phyloP scores from a whole-genome alignment of 2,113 vertebrate genomes.

The Protobothrops flavoviridis region DNA sequence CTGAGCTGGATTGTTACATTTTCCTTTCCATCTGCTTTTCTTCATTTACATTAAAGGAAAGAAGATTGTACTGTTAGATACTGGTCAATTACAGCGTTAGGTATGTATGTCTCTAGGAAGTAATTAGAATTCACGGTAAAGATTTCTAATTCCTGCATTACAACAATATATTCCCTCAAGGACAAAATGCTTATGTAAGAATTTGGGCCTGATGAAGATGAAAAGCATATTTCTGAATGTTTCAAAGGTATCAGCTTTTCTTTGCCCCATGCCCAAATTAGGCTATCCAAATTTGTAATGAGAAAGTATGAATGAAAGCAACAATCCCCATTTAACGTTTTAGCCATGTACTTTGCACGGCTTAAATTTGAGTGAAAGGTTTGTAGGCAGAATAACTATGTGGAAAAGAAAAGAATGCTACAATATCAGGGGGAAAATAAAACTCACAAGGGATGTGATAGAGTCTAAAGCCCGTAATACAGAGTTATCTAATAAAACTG shows the following conservation, averaged over 20 bases:
- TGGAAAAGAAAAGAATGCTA: neutral
- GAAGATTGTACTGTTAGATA: neutral
- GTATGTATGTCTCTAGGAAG: neutral
- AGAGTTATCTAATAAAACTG: neutral
- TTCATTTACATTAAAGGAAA: neutral
- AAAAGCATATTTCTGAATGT: neutral
- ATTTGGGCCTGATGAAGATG: neutral
- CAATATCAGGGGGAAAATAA: too few species aligned
- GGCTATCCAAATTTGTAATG: neutral
- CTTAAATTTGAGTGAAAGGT: neutral
- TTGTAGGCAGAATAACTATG: neutral
- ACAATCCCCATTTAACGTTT: neutral
- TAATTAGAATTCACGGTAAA: neutral
- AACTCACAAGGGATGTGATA: neutral
- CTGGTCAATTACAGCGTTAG: neutral
- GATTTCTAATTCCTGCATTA: neutral
- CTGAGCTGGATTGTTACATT: neutral
- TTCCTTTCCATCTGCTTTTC: conserved; percentile 14
- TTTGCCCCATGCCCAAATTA: neutral
- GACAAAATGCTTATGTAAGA: neutral
- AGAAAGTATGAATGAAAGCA: neutral
- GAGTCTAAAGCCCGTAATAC: neutral
- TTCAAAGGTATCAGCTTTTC: neutral
- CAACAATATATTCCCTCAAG: neutral
- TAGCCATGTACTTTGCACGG: neutral